Percentiles rank a stretch among this genome's conserved stretches.
These are phyloP conservation scores for Geopemphigus sp. DNA, from an alignment of 1,140 invertebrate species.

Conservation along the genomic window DNA sequence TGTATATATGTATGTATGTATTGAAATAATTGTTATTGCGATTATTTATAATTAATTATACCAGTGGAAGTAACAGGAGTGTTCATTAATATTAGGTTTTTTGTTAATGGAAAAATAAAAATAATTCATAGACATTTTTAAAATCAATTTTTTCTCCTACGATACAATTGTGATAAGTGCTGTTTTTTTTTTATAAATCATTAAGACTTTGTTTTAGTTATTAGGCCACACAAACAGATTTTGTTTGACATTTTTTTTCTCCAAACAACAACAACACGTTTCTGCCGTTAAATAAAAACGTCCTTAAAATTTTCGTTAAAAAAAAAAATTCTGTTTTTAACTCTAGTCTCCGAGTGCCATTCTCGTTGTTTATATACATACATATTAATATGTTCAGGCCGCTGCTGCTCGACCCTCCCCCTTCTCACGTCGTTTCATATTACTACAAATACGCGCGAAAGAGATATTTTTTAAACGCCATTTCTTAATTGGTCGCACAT, in stretches of 20 bases:
- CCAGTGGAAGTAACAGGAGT: conserved; percentile 48
- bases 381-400: neutral
- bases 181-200: conserved; percentile 31
- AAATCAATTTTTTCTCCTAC: conserved; percentile 40
- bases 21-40: neutral
- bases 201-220: conserved; percentile 48
- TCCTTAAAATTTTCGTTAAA: neutral
- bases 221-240: conserved; percentile 8
- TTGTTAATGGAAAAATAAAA: conserved; percentile 20
- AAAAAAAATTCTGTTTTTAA: conserved; percentile 36
- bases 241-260: conserved; percentile 17
- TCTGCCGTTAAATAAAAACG: conserved; percentile 32
- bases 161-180: conserved; percentile 49
- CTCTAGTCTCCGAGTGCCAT: conserved; percentile 49
- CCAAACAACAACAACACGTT: conserved; percentile 29
- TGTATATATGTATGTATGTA: neutral
- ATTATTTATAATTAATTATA: conserved; percentile 40
- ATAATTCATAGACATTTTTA: conserved; percentile 35
- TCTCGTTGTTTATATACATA: conserved; percentile 16
- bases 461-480: conserved; percentile 30
- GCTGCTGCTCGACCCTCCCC: too few relatives aligned
- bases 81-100: conserved; percentile 46
- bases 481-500: conserved; percentile 25
- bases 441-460: neutral
- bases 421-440: neutral